Base-by-base conservation (phyloP, 1,140 invertebrate species). In the Aethina tumida region DNA sequence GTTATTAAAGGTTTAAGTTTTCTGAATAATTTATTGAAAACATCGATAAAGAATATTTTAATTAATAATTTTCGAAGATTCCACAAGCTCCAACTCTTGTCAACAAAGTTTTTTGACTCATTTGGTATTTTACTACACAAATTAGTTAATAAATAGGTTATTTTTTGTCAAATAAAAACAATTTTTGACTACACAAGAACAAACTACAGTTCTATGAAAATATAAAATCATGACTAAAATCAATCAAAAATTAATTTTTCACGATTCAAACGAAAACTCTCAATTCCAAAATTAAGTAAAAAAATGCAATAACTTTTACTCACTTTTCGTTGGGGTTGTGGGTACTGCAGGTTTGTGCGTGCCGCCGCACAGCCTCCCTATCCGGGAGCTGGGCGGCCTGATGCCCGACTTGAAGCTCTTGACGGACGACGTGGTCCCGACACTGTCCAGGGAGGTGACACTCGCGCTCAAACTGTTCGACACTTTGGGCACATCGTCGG, bases 301-400 rank as follows among this genome's bases (percentile, higher is more conserved):
- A 4, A 17, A 1, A 35, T 14, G 13, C n/a, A 8, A 24, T 14
- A 29, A 42, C 35, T 35, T 39, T 47, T 35, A 56, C 67, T 70
- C 45, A 67, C 67, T 69, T 56, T 58, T 60, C 48, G 69, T 64
- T 10, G 72, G 67, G 35, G 72, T 68, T 14, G 68, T 60, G 8
- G 73, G 71, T 12, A 75, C 51, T 7, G 70, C 66, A 39, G 72
- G 72, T 56, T 75, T 75, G 10, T 71, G 72, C 28, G 68, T 62
- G 40, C 64, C 55, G 31, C 67, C 70, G 45, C 73, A 75, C 20
- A 71, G 62, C 31, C 74, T 56, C 28, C 71, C 71, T 50, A 77
- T 76, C 55, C 74, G n/a, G n/a, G n/a, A 75, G 9, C 69, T 65
- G n/a, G 73, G 74, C 21, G 65, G 73, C 40, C 69, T 70, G 21